Conservation (phyloP, 2,797 vertebrate genomes). For the Cossypha heuglini region DNA sequence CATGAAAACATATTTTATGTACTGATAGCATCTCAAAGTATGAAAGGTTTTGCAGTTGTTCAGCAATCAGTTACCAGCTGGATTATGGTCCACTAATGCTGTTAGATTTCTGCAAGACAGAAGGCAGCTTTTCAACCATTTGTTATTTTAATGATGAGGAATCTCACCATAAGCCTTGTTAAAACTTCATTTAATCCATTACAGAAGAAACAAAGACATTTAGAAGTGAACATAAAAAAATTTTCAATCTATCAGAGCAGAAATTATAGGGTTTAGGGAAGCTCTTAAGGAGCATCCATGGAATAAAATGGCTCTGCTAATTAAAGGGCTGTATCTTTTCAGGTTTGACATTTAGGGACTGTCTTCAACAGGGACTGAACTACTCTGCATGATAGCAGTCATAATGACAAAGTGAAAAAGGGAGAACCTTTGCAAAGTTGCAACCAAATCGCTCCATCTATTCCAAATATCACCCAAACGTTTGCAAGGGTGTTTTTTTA, state of each 20-base stretch:
- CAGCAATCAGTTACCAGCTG: conserved; percentile 70
- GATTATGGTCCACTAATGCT: conserved; percentile 70
- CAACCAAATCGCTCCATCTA: neutral
- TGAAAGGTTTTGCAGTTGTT: conserved; percentile 56
- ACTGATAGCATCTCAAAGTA: conserved; percentile 36
- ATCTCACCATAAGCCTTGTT: conserved; percentile 75
- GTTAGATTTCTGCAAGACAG: conserved; percentile 73
- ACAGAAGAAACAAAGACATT: conserved; percentile 74
- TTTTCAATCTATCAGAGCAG: conserved; percentile 67
- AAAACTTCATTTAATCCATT: conserved; percentile 75
- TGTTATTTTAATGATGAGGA: conserved; percentile 77
- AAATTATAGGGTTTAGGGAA: conserved; percentile 62
- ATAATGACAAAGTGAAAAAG: conserved; percentile 12
- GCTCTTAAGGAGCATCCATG: conserved; percentile 24
- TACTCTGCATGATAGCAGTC: neutral
- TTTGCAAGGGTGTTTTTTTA: neutral
- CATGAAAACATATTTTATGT: conserved; percentile 41
- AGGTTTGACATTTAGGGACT: conserved; percentile 56
- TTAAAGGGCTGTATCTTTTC: conserved; percentile 38
- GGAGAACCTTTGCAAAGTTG: neutral
- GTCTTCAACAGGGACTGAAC: conserved; percentile 24
- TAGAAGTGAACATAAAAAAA: conserved; percentile 66
- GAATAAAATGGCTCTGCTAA: conserved; percentile 49
- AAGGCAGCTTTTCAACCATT: conserved; percentile 74
- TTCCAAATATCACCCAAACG: neutral